Evolutionary conservation across 2,797 vertebrate species (phyloP).

Genomic region (Peromyscus attwateri): DNA sequence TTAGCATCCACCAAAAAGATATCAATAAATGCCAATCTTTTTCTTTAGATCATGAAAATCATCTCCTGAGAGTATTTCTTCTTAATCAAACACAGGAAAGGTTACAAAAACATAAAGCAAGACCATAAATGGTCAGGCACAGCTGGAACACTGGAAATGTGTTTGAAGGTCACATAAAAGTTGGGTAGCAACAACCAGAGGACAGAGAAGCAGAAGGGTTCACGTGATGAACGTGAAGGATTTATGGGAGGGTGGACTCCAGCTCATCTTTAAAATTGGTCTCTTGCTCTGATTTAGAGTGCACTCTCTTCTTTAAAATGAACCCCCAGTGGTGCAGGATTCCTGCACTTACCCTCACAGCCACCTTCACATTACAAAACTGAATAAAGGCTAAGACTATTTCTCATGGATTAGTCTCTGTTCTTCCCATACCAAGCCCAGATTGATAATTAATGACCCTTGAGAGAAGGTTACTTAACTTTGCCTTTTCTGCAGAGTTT

Average conservation of each 20-base stretch:
- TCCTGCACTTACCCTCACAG: not conserved
- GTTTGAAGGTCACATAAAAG: not conserved
- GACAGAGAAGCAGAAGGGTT: not conserved
- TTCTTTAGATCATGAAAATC: not conserved
- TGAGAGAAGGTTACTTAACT: not conserved
- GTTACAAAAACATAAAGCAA: not conserved
- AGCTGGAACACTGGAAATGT: not conserved
- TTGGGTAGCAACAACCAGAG: not conserved
- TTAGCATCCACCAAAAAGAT: not conserved
- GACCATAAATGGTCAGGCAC: not conserved
- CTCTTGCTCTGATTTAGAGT: slow-evolving; percentile 38
- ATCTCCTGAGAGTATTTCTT: not conserved
- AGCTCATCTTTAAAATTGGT: slow-evolving; percentile 17
- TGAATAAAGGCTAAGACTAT: not conserved
- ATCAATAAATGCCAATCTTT: not conserved
- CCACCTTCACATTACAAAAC: not conserved
- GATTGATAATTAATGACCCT: slow-evolving; percentile 19
- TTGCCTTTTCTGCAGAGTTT: not conserved
- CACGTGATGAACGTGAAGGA: not conserved
- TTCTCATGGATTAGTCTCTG: not conserved
- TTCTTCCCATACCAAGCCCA: not conserved
- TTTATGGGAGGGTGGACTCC: not conserved
- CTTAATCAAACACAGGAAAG: not conserved
- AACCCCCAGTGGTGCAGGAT: not conserved
- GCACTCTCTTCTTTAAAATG: slow-evolving; percentile 13